Evolutionary conservation across 92 coral and sea anemone species (phyloP).

Genomic region (Phenganax stokvisi): DNA sequence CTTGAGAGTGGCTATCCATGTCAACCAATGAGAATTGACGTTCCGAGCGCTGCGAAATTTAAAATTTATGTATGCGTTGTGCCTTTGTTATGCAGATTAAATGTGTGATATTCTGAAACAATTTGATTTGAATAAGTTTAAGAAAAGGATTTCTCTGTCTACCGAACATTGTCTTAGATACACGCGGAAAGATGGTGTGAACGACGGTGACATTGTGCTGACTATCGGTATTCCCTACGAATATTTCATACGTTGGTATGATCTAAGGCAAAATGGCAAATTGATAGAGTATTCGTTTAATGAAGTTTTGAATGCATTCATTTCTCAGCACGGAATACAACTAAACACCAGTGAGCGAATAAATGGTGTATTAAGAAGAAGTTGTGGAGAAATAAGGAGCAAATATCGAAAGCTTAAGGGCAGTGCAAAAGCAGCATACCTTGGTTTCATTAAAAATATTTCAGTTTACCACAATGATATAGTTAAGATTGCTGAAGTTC

Average conservation of each 20-base stretch:
- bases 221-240: slow-evolving; percentile 31
- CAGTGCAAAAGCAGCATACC: slow-evolving; percentile 30
- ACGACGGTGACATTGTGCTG: slow-evolving; percentile 23
- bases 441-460: slow-evolving; percentile 32
- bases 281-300: slow-evolving; percentile 23
- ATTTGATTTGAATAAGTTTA: slow-evolving; percentile 31
- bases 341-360: slow-evolving; percentile 38
- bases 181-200: slow-evolving; percentile 1
- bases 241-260: slow-evolving; percentile 39
- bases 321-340: slow-evolving; percentile 25
- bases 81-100: not conserved
- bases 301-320: slow-evolving; percentile 35
- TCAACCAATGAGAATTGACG: no score
- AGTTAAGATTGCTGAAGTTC: slow-evolving; percentile 37
- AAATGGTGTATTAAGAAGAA: slow-evolving; percentile 40
- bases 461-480: slow-evolving; percentile 39
- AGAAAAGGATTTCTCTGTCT: slow-evolving; percentile 24
- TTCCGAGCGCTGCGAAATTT: no score
- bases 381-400: slow-evolving; percentile 44
- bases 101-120: slow-evolving; percentile 7
- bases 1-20: not conserved
- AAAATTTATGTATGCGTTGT: not conserved
- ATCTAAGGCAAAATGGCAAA: slow-evolving; percentile 30
- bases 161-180: slow-evolving; percentile 34
- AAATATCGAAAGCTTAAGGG: slow-evolving; percentile 44